Evolutionary conservation across 2,888 invertebrate species (phyloP).

Genomic region (Acrobasis repandana): DNA sequence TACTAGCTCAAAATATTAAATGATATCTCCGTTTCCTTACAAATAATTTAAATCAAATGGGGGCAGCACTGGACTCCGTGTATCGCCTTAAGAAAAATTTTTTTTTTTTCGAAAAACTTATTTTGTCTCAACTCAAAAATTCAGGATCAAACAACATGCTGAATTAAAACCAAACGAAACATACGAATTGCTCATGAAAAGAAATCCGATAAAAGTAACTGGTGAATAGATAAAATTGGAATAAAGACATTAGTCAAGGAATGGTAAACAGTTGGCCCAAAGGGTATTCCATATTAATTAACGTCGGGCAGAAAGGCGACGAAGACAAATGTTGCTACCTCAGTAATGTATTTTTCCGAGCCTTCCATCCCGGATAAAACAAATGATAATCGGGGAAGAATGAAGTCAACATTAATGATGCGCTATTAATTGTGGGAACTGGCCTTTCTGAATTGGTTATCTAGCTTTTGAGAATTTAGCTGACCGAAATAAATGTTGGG

Average conservation of each 20-base stretch:
- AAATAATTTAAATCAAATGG: no score
- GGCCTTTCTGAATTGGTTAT: slow-evolving; percentile 10
- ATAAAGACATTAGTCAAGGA: slow-evolving; percentile 69
- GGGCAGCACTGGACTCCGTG: no score
- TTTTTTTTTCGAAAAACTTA: no score
- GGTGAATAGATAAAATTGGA: slow-evolving; percentile 48
- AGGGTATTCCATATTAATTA: slow-evolving; percentile 82
- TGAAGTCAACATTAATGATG: slow-evolving; percentile 77
- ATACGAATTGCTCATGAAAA: not conserved
- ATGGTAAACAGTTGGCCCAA: slow-evolving; percentile 66
- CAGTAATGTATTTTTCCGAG: slow-evolving; percentile 78
- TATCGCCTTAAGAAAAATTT: no score
- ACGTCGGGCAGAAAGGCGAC: slow-evolving; percentile 72
- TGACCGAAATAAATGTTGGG: not conserved
- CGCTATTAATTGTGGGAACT: slow-evolving; percentile 63
- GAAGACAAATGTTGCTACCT: slow-evolving; percentile 76
- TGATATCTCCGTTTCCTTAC: no score
- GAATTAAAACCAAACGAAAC: not conserved
- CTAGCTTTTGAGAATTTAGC: slow-evolving; percentile 10
- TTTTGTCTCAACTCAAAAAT: not conserved
- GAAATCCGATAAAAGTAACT: slow-evolving; percentile 14
- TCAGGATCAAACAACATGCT: not conserved
- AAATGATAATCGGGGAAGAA: slow-evolving; percentile 82
- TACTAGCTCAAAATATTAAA: no score
- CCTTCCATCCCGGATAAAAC: slow-evolving; percentile 69